These are phyloP conservation scores for Drosophila demipolita DNA, from an alignment of 2,888 invertebrate species.

Conservation along the genomic window DNA sequence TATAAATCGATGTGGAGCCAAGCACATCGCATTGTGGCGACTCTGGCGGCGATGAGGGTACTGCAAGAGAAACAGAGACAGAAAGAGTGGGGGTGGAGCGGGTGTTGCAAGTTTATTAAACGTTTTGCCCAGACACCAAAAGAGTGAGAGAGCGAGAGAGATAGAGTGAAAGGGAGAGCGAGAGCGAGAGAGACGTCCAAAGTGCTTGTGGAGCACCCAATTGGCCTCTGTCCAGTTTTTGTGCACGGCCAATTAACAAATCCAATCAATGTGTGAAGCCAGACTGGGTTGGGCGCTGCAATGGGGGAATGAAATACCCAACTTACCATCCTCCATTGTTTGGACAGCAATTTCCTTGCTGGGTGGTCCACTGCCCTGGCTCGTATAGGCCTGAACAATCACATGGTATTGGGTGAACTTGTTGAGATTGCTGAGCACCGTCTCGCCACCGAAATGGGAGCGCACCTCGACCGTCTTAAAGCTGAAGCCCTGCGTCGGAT, in stretches of 20 bases:
- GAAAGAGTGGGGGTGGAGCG: background rate
- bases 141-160: background rate
- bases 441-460: slow-evolving; percentile 90
- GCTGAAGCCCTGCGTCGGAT: slow-evolving; percentile 87
- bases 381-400: slow-evolving; percentile 94
- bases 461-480: slow-evolving; percentile 91
- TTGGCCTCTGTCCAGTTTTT: slow-evolving; percentile 35
- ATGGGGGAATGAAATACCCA: background rate
- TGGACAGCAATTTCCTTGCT: slow-evolving; percentile 92
- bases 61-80: slow-evolving; percentile 84
- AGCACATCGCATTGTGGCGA: slow-evolving; percentile 92
- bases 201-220: slow-evolving; percentile 3
- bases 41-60: slow-evolving; percentile 94
- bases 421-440: slow-evolving; percentile 89
- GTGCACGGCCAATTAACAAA: slow-evolving; percentile 76
- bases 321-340: slow-evolving; percentile 93
- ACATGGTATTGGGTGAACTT: slow-evolving; percentile 93
- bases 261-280: slow-evolving; percentile 72
- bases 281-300: background rate
- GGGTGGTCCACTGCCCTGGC: slow-evolving; percentile 93
- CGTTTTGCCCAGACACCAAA: slow-evolving; percentile 19
- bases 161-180: background rate
- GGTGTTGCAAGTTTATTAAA: slow-evolving; percentile 18
- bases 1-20: slow-evolving; percentile 93
- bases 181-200: slow-evolving; percentile 4